Base-by-base conservation (phyloP, 2,113 vertebrate species). In the Megalops atlanticus region DNA sequence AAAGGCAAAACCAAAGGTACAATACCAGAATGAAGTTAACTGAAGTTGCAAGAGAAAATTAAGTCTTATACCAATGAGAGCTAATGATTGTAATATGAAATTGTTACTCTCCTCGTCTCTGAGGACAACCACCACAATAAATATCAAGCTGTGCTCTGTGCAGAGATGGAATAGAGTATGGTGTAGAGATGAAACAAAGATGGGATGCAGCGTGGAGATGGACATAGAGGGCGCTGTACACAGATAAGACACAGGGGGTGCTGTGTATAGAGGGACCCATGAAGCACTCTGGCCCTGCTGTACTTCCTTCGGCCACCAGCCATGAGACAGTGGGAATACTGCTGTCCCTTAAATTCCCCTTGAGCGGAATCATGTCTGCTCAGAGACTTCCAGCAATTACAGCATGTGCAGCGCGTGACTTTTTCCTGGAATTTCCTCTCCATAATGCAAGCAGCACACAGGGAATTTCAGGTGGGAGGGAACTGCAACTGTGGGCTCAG, bases 341-440 rank as follows among this genome's bases (percentile, higher is more conserved):
- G 76, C 49, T 54, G 45, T 77, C 47, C 49, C 16, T 58, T 47
- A 43, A 64, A 54, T 82, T 39, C 49, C 79, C 27, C 49, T 83
- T 35, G 39, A 82, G 24, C 77, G 54, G 78, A 64, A 24, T 2
- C 54, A 80, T 81, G 54, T 81, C 81, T 79, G 78, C 75, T 14
- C 72, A 54, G 31, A 79, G 58, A 87, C 82, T 82, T 88, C 71
- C 69, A 84, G 77, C 83, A 68, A 86, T 89, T 89, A 83, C 74
- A 54, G 74, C 80, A 79, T 88, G 85, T 85, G 82, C 76, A 80
- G 82, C 90, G 86, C 38, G 79, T 84, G 89, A 76, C 72, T 86
- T 90, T 89, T 91, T 89, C 87, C 90, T 86, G 71, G 79, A 87
- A 86, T 86, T 89, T 88, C 87, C 81, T 89, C 84, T 75, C 84